These are phyloP conservation scores for Monoplex corrugatus DNA, from an alignment of 2,888 invertebrate genomes.

Conservation along the genomic window DNA sequence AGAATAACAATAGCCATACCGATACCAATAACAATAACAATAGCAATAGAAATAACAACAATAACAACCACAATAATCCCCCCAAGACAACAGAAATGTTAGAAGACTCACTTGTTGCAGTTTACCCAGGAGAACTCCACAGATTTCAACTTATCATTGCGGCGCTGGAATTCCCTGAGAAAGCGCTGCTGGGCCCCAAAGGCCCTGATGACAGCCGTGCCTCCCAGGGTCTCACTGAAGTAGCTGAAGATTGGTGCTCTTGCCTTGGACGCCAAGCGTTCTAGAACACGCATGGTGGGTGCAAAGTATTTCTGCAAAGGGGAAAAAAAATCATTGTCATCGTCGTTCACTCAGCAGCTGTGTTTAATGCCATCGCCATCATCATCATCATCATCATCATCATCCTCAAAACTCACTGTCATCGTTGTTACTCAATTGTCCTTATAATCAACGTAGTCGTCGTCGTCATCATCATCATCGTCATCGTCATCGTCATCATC, in stretches of 20 bases:
- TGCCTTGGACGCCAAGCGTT: constrained; percentile 79
- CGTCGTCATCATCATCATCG: background rate
- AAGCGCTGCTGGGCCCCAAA: constrained; percentile 72
- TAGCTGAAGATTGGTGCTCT: constrained; percentile 80
- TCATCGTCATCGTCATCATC: background rate
- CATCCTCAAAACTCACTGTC: too few species aligned
- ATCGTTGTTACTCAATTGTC: too few species aligned
- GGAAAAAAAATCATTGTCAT: background rate
- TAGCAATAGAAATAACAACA: background rate
- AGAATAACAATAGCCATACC: too few species aligned
- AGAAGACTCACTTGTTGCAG: background rate
- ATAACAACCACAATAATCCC: background rate
- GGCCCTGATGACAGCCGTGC: constrained; percentile 78
- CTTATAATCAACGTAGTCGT: too few species aligned
- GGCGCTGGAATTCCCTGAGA: constrained; percentile 68
- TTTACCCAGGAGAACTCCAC: constrained; percentile 83
- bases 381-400: background rate
- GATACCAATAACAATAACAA: too few species aligned
- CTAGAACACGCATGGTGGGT: constrained; percentile 79
- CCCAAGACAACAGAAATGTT: background rate
- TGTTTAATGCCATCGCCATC: background rate
- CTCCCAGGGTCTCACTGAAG: constrained; percentile 83
- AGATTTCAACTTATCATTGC: constrained; percentile 84
- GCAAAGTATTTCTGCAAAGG: constrained; percentile 56
- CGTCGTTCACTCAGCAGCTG: too few species aligned